These are phyloP conservation scores for Vollenhovia emeryi DNA, from an alignment of 1,140 invertebrate genomes.

Conservation along the genomic window DNA sequence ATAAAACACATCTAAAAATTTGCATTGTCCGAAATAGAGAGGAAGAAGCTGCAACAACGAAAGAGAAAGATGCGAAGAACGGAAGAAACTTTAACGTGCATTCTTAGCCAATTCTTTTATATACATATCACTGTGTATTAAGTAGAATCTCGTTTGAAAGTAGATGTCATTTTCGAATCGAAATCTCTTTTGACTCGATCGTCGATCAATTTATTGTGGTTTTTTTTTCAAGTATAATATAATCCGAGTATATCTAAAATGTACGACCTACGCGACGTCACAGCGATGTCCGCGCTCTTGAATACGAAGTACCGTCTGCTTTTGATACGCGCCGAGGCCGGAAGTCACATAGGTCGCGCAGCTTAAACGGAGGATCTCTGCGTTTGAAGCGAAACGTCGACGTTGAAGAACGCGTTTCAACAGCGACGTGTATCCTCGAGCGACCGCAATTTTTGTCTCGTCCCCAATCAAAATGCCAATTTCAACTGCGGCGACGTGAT, in stretches of 20 bases:
- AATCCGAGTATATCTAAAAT: background rate
- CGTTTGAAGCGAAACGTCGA: conserved; percentile 56
- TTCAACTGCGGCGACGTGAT: conserved; percentile 68
- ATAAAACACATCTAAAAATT: background rate
- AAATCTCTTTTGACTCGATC: background rate
- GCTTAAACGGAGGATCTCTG: conserved; percentile 45
- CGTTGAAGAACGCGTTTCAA: conserved; percentile 57
- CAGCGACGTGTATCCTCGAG: conserved; percentile 54
- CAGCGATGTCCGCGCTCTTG: conserved; percentile 5
- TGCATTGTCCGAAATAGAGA: background rate
- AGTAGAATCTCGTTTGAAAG: background rate
- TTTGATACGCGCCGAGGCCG: conserved; percentile 43
- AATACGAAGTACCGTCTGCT: conserved; percentile 38
- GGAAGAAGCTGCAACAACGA: background rate
- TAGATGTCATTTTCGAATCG: background rate
- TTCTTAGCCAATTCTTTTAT: background rate
- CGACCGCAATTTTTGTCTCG: conserved; percentile 70
- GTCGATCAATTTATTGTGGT: conserved; percentile 15
- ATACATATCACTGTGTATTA: background rate
- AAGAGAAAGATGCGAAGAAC: background rate
- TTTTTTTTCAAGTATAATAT: conserved; percentile 6
- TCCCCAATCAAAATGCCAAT: conserved; percentile 73
- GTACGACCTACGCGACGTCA: conserved; percentile 11
- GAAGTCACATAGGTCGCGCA: conserved; percentile 27
- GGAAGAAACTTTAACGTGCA: background rate